Evolutionary conservation across 2,113 vertebrate species (phyloP), one percentile per base, ranked within the genome.

Genomic region (Cyprinodon brontotheroides): DNA sequence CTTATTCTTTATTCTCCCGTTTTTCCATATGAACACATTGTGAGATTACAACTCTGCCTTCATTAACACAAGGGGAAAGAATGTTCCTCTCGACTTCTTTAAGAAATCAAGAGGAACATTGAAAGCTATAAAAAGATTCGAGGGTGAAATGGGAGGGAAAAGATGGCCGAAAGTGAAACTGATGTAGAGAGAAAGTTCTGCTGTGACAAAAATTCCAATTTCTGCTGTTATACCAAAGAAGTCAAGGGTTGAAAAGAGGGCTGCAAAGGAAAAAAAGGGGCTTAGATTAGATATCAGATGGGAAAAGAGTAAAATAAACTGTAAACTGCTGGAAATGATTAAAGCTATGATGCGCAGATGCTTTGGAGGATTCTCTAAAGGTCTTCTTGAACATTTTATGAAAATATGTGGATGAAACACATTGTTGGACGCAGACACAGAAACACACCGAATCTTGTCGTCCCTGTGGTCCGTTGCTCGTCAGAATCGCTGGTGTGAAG

Each of bases 401-500:
- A 86, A 37, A 38, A 50, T 60, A 64, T 61, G 17, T 77, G 67
- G 75, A 77, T 53, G 8, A 10, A 65, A 65, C 77, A 81, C 17
- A 74, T 79, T 73, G 64, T 59, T 10, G 61, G 11, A 76, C 70
- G 69, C 38, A 70, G 41, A 38, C 66, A 57, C 20, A 78, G 70
- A 81, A 60, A 69, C 50, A 20, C 70, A 61, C 22, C 20, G 7
- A 61, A 75, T 69, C 77, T 65, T 70, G 64, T 71, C 79, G 70
- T 89, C 87, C 78, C 83, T 68, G 67, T 84, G 83, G 90, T 89
- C 82, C 73, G 75, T 75, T 68, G 75, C 85, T 82, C 88, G 85
- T 93, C 87, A 88, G 85, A 83, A 75, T 68, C 74, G 78, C 77
- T 87, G 84, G 88, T 92, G 91, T 89, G 86, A 93, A 90, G 89